Conservation (phyloP, 35 echinoderm and acorn worm species). For the Heliocidaris erythrogramma region DNA sequence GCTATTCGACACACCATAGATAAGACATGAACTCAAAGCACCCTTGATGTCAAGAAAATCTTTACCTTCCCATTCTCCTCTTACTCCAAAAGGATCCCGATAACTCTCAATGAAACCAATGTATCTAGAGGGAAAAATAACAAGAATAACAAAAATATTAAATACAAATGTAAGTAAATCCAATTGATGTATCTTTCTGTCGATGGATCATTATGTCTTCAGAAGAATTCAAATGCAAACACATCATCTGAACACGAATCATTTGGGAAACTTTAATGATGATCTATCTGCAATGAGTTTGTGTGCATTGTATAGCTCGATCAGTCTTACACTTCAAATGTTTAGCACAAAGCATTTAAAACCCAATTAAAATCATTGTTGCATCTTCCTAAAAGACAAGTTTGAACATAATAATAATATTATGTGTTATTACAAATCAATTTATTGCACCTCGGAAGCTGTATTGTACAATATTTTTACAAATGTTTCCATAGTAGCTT, state of each 20-base stretch:
- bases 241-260: too few species aligned
- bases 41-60: not conserved
- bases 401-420: too few species aligned
- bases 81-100: conserved; percentile 92
- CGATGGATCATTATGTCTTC: too few species aligned
- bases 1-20: not conserved
- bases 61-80: conserved; percentile 99
- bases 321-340: not conserved
- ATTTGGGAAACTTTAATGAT: not conserved
- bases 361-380: too few species aligned
- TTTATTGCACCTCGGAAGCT: too few species aligned
- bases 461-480: too few species aligned
- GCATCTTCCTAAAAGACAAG: too few species aligned
- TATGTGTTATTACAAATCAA: too few species aligned
- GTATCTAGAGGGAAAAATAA: conserved; percentile 69
- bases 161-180: not conserved
- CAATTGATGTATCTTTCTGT: too few species aligned
- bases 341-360: too few species aligned
- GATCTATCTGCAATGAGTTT: not conserved
- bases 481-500: too few species aligned
- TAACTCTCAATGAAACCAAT: conserved; percentile 99
- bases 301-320: not conserved
- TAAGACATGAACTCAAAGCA: not conserved
- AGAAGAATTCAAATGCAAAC: too few species aligned
- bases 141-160: not conserved